Percentiles rank a stretch among this genome's conserved stretches.
Conservation (phyloP, 2,113 vertebrate genomes). For the Electrona antarctica region DNA sequence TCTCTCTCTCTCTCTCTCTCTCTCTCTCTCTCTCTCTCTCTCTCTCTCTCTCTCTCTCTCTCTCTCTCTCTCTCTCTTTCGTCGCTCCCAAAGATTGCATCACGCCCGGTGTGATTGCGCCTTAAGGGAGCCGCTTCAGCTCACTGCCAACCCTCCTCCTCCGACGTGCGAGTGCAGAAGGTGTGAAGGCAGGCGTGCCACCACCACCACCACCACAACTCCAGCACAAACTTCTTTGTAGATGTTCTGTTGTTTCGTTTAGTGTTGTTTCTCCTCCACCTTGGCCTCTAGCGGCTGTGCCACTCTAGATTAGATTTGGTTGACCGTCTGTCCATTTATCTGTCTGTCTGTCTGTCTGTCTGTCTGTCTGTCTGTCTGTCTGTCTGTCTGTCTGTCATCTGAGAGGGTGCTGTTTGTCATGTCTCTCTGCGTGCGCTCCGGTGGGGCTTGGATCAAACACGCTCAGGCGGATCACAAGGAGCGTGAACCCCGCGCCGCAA, state of each 20-base stretch:
- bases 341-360: slow-evolving; percentile 11
- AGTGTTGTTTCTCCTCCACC: too few species aligned
- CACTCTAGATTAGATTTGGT: slow-evolving; percentile 1
- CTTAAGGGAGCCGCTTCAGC: not conserved
- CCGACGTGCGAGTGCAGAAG: too few species aligned
- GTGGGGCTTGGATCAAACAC: slow-evolving; percentile 59
- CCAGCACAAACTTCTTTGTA: slow-evolving; percentile 14
- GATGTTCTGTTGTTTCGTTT: not conserved
- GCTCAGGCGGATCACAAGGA: slow-evolving; percentile 58
- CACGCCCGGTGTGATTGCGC: too few species aligned
- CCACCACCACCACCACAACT: not conserved
- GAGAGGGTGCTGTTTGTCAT: not conserved
- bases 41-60: too few species aligned
- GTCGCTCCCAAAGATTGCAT: too few species aligned
- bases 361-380: not conserved
- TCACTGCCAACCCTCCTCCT: slow-evolving; percentile 6
- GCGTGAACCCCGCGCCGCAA: slow-evolving; percentile 58
- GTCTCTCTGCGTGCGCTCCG: slow-evolving; percentile 28
- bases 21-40: too few species aligned
- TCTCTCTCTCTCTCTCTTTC: too few species aligned
- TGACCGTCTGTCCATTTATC: slow-evolving; percentile 32
- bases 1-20: too few species aligned
- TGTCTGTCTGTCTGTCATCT: not conserved
- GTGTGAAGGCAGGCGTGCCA: not conserved
- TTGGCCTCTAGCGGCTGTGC: not conserved